Evolutionary conservation across 2,888 invertebrate genomes (phyloP), one percentile per base, ranked within the genome.

Genomic region (Ectobius pallidus): DNA sequence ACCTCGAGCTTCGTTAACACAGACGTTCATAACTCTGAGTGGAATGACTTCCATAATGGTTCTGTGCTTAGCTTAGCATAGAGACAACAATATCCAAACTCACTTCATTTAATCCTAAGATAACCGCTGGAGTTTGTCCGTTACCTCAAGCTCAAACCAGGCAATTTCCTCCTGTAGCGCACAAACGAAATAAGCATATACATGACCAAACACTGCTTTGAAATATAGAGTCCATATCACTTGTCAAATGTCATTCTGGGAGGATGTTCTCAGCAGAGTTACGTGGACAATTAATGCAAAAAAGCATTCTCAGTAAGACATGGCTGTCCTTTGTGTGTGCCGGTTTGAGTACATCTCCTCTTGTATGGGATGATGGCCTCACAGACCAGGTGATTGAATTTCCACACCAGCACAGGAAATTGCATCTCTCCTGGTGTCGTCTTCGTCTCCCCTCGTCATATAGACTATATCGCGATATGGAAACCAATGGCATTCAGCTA

Each of bases 111-210:
- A 58, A 58, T 58, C 58, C 32, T 32, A 6, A 58, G 58, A 58
- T 58, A 58, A 30, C 58, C 0, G 20, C n/a, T 2, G 9, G 49
- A 49, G 49, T 18, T 49, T 49, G 49, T 49, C 52, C 3, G 58
- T 58, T 58, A 25, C 58, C 32, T 58, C 58, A n/a, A 30, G n/a
- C n/a, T n/a, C n/a, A 4, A 58, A 30, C 27, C 65, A 46, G 27
- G 65, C 65, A 65, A 65, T 65, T 65, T 65, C 65, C 65, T 4
- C 46, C 22, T 63, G n/a, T n/a, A n/a, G n/a, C n/a, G n/a, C n/a
- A n/a, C 22, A 52, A 22, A 18, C 52, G 25, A 52, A 6, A 14
- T 30, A 30, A 30, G 1, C 3, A 16, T 25, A 55, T 25, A 16
- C 55, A 55, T 55, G n/a, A n/a, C 2, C 55, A 55, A 55, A 58